Evolutionary conservation across 2,888 invertebrate species (phyloP), one percentile per base, ranked within the genome.

Genomic region (Herminia tarsipennalis): DNA sequence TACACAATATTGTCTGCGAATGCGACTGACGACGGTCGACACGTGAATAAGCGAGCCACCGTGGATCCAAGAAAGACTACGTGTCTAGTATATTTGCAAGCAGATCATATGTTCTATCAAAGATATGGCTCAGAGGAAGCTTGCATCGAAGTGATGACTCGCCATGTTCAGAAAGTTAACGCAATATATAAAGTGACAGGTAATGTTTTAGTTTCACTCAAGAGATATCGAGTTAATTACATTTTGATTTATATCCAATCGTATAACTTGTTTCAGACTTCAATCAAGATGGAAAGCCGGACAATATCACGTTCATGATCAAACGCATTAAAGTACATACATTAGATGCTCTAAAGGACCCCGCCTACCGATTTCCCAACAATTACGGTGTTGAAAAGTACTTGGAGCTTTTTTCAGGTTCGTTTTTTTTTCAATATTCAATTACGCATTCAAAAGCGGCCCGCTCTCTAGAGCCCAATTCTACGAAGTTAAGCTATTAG

Each of bases 341-440:
- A 45, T 92, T 94, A 73, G 96, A 97, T 73, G 96, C 98, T 38
- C 92, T 97, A 55, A 95, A 95, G 71, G 97, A 97, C 86, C 95
- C 96, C 5, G 93, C 94, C 34, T 98, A 98, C 88, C 94, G 98
- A 66, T 98, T 97, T 86, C 96, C 97, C 0, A 96, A 96, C 69
- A 98, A 98, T 88, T 98, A 99, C 81, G 99, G 99, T 30, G 99
- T 99, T 43, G 99, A 98, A 83, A 99, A 99, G 92, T 99, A 98
- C 91, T 93, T 99, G 57, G 99, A 99, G 89, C 93, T 99, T 55
- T 99, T 99, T 93, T 98, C 98, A 65, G 97, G 97, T 96, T 88
- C 58, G 58, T 12, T 48, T 47, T 43, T 52, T 38, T 51, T 52
- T 42, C 21, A 61, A 60, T 52, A 38, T 61, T 64, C 38, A 64